Percentiles rank a stretch among this genome's conserved stretches.
Evolutionary conservation across 92 coral and sea anemone genomes (phyloP).

Genomic region (Phenganax stokvisi): DNA sequence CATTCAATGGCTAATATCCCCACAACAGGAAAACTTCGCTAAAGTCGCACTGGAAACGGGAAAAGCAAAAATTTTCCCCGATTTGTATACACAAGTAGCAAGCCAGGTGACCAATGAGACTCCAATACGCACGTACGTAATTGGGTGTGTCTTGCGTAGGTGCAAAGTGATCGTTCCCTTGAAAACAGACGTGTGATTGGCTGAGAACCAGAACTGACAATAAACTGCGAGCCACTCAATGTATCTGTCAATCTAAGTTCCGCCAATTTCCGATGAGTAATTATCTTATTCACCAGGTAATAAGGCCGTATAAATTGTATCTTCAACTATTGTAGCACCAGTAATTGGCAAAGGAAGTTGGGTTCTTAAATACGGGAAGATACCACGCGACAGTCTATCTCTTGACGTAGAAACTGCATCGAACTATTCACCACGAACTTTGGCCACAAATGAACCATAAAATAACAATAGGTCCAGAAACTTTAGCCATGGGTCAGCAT

Average conservation of each 20-base stretch:
- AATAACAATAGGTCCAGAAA: no score
- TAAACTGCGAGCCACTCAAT: constrained; percentile 75
- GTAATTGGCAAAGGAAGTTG: constrained; percentile 38
- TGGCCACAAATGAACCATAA: not conserved
- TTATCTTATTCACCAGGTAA: constrained; percentile 50
- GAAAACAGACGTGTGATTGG: constrained; percentile 85
- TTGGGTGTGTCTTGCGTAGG: constrained; percentile 99
- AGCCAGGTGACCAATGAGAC: constrained; percentile 31
- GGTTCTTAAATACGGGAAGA: constrained; percentile 38
- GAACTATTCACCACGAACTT: not conserved
- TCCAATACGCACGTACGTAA: constrained; percentile 76
- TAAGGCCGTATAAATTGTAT: constrained; percentile 38
- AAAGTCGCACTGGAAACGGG: no score
- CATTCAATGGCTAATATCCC: no score
- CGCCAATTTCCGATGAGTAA: constrained; percentile 68
- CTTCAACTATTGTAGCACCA: constrained; percentile 36
- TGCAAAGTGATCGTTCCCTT: constrained; percentile 73
- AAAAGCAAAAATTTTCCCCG: no score
- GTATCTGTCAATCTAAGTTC: constrained; percentile 80
- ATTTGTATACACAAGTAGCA: no score
- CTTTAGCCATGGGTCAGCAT: no score
- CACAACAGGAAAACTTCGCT: no score
- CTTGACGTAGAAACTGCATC: not conserved
- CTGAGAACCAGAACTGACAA: constrained; percentile 38
- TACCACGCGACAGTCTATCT: not conserved